Evolutionary conservation across 2,888 invertebrate genomes (phyloP), one percentile per base, ranked within the genome.

Genomic region (Pyrgus malvae): DNA sequence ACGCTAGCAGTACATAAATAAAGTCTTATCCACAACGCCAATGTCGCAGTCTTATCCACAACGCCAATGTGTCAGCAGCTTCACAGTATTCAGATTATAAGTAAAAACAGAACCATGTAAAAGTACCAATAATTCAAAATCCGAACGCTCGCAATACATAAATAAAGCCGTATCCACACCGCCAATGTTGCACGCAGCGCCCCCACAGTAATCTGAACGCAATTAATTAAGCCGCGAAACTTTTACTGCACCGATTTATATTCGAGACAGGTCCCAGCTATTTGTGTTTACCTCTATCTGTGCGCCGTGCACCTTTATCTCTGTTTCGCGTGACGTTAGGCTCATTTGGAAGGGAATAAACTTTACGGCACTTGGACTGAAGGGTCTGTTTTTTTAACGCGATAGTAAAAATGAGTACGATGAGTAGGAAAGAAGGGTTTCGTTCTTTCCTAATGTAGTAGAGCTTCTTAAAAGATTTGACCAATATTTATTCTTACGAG

Each of bases 191-290:
- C 35, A 16, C 40, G 21, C 57, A 55, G 60, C 59, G 57, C 53
- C 60, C 50, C 59, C 60, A 48, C 40, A 63, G 76, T 76, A 80
- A 80, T 77, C 76, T 75, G 74, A 80, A 80, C 73, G 74, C 80
- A 83, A 86, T 85, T 86, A 86, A 86, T 86, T 81, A 80, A 75
- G 70, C 72, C 70, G 67, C 71, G 70, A 54, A 83, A 80, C 76
- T 80, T 78, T 76, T 74, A 77, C 80, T 74, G 70, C 72, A 66
- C 69, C 76, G 74, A 85, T 85, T 84, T 83, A 79, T 83, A 83
- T 84, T 83, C 83, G 65, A 57, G 66, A 61, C 72, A 67, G 67
- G 73, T 56, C 41, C 55, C 49, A 56, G 55, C 35, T 53, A 40
- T 48, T 62, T 65, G 62, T 66, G 69, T 73, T 71, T 53, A 53